These are phyloP conservation scores for Aptenodytes forsteri DNA, from an alignment of 2,113 vertebrate genomes.

Conservation along the genomic window DNA sequence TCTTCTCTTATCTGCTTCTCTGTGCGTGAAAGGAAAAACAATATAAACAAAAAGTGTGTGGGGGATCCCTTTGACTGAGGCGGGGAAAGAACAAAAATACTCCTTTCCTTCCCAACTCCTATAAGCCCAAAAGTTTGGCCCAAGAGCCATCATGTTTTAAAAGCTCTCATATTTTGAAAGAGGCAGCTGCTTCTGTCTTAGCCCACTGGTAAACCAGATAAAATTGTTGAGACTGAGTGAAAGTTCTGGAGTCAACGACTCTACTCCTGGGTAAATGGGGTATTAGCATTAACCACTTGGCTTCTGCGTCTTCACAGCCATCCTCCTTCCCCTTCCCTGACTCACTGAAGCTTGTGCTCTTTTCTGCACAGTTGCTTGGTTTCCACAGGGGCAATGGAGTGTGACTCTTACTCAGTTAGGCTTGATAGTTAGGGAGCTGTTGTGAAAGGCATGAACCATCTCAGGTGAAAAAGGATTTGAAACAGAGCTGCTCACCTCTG, in stretches of 20 bases:
- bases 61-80: neutral
- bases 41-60: neutral
- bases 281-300: neutral
- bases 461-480: neutral
- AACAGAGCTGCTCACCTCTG: neutral
- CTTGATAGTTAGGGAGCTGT: neutral
- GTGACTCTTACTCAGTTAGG: neutral
- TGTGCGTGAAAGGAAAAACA: neutral
- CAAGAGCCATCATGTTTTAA: neutral
- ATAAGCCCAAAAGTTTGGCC: neutral
- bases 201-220: neutral
- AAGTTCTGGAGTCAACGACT: neutral
- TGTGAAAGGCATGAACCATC: neutral
- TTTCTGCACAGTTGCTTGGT: neutral
- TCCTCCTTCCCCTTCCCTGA: neutral
- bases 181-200: rapidly evolving
- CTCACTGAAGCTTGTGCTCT: neutral
- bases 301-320: neutral
- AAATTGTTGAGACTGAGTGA: neutral
- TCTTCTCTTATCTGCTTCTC: neutral
- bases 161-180: neutral
- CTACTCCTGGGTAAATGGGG: neutral
- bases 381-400: neutral
- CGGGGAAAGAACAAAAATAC: neutral
- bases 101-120: neutral